Evolutionary conservation across 2,113 vertebrate species (phyloP).

Genomic region (Ceyx melanurus): DNA sequence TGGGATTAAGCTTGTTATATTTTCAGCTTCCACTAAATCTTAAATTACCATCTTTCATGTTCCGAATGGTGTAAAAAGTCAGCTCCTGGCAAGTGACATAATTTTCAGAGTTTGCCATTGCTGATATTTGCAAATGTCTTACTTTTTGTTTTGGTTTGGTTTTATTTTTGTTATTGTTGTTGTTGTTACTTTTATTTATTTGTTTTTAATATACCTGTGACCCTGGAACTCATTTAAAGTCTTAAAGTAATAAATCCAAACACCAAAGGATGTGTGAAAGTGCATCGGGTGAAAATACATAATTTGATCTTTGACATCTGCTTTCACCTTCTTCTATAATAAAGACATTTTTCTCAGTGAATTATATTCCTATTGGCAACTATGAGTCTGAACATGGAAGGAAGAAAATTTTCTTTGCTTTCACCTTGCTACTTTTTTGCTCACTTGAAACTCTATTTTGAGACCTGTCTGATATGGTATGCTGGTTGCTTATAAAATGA

Average conservation of each 20-base stretch:
- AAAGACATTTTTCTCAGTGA: not conserved
- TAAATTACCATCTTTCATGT: not conserved
- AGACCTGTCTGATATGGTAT: not conserved
- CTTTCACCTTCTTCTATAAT: not conserved
- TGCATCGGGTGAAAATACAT: not conserved
- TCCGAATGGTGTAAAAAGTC: not conserved
- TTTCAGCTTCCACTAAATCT: not conserved
- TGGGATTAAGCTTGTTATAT: not conserved
- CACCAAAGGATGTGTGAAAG: not conserved
- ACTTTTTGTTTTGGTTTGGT: not conserved
- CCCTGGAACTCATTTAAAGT: not conserved
- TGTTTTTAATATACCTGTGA: not conserved
- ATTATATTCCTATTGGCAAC: not conserved
- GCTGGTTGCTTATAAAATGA: not conserved
- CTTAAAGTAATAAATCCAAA: not conserved
- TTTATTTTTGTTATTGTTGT: too few relatives aligned
- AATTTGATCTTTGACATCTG: not conserved
- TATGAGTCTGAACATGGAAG: not conserved
- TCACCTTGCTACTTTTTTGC: not conserved
- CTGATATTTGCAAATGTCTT: not conserved
- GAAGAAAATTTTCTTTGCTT: not conserved
- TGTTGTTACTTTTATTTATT: too few relatives aligned
- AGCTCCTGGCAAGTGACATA: fast-evolving
- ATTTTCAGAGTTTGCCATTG: not conserved
- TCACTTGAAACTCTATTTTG: not conserved